A percentile compares a stretch with the other conserved stretches of the same genome.
These are phyloP conservation scores for Scotopteryx bipunctaria DNA, from an alignment of 2,888 invertebrate species.

Conservation along the genomic window DNA sequence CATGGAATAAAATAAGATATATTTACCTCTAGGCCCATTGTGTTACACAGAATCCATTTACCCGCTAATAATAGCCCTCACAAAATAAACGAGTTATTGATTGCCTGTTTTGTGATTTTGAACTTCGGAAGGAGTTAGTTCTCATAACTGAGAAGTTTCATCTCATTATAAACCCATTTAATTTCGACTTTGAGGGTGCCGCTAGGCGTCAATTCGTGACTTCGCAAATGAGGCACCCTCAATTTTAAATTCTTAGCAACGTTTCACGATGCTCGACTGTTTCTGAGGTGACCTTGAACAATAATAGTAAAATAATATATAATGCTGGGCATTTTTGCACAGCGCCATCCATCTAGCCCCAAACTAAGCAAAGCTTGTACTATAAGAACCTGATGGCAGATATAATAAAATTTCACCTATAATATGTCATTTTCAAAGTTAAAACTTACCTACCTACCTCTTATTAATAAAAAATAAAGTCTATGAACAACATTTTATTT, in stretches of 20 bases:
- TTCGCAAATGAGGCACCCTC: background rate
- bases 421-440: too few species aligned
- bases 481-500: too few species aligned
- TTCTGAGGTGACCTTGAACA: too few species aligned
- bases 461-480: too few species aligned
- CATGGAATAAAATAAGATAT: background rate
- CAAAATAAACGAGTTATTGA: slow-evolving; percentile 25
- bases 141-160: slow-evolving; percentile 1
- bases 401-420: too few species aligned
- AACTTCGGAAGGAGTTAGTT: slow-evolving; percentile 10
- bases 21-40: background rate
- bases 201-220: slow-evolving; percentile 18
- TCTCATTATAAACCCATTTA: slow-evolving; percentile 31
- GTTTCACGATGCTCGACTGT: too few species aligned
- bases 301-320: too few species aligned
- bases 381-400: too few species aligned
- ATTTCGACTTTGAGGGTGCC: slow-evolving; percentile 29
- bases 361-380: too few species aligned
- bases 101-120: slow-evolving; percentile 27
- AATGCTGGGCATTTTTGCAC: too few species aligned
- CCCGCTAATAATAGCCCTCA: slow-evolving; percentile 22
- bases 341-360: too few species aligned
- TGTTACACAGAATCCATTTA: slow-evolving; percentile 1
- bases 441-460: too few species aligned
- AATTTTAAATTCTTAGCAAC: background rate